Conservation (phyloP, 2,113 vertebrate species). For the Dunckerocampus dactyliophorus region DNA sequence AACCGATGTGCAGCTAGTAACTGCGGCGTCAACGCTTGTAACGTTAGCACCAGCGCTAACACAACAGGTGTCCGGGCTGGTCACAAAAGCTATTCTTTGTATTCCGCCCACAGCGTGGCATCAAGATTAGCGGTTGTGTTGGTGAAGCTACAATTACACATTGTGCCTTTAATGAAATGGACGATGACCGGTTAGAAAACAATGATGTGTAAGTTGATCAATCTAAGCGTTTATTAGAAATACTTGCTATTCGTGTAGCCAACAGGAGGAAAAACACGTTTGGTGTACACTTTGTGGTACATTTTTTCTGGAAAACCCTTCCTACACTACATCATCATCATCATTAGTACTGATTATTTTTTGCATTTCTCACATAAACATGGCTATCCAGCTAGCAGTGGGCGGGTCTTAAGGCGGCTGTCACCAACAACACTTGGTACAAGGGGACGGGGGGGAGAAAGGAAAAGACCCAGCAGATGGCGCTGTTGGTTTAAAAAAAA, state of each 20-base stretch:
- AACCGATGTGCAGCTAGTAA: too few relatives aligned
- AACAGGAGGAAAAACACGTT: too few relatives aligned
- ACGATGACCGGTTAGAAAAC: not conserved
- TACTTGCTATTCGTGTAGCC: not conserved
- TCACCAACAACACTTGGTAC: not conserved
- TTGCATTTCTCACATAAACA: not conserved
- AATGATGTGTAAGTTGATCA: not conserved
- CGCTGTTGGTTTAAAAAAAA: not conserved
- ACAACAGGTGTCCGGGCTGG: too few relatives aligned
- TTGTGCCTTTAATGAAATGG: not conserved
- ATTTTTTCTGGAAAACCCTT: not conserved
- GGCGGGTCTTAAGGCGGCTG: not conserved
- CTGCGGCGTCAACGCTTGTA: too few relatives aligned
- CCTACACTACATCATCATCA: not conserved
- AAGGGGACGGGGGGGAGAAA: not conserved
- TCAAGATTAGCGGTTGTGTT: too few relatives aligned
- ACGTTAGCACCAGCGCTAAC: too few relatives aligned
- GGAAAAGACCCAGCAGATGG: conserved; percentile 5
- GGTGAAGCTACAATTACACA: not conserved
- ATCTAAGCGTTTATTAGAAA: conserved; percentile 9
- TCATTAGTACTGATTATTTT: not conserved
- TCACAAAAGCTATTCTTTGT: too few relatives aligned
- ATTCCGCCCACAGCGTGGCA: too few relatives aligned
- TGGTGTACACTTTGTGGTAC: not conserved
- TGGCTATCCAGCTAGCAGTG: not conserved